A percentile compares a stretch with the other conserved stretches of the same genome.
These are phyloP conservation scores for Cataglyphis cursor DNA, from an alignment of 2,888 invertebrate species.

Conservation along the genomic window DNA sequence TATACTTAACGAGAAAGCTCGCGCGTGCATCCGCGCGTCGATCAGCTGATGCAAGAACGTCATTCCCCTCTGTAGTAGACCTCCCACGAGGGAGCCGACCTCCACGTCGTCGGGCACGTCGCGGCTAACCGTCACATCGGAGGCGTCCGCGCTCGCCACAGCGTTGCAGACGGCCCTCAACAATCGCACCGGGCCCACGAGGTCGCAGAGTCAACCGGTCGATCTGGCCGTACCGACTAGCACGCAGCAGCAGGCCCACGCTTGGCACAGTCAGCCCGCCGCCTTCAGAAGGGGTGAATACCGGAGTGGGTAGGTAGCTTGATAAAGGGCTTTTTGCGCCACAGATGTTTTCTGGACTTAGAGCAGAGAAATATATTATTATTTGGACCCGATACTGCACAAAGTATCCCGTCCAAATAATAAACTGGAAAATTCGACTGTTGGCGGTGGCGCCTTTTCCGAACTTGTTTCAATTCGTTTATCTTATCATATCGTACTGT, in stretches of 20 bases:
- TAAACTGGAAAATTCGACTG: background rate
- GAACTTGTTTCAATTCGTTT: background rate
- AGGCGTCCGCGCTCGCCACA: conserved; percentile 83
- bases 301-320: conserved; percentile 80
- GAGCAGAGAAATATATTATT: too few species aligned
- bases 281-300: conserved; percentile 84
- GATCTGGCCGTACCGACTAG: conserved; percentile 84
- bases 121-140: conserved; percentile 83
- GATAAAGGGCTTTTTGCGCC: background rate
- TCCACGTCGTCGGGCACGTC: conserved; percentile 84
- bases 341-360: conserved; percentile 5
- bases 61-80: conserved; percentile 76
- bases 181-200: conserved; percentile 83
- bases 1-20: background rate
- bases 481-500: background rate
- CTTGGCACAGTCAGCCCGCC: conserved; percentile 85
- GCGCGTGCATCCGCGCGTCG: background rate
- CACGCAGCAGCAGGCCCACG: conserved; percentile 77
- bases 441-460: conserved; percentile 14
- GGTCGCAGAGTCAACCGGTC: conserved; percentile 87
- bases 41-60: conserved; percentile 25
- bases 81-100: conserved; percentile 82
- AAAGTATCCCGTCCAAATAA: background rate
- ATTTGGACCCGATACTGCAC: too few species aligned
- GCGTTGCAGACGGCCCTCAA: conserved; percentile 83